These are phyloP conservation scores for Ceratosolen solmsi DNA, from an alignment of 1,140 invertebrate species.

Conservation along the genomic window DNA sequence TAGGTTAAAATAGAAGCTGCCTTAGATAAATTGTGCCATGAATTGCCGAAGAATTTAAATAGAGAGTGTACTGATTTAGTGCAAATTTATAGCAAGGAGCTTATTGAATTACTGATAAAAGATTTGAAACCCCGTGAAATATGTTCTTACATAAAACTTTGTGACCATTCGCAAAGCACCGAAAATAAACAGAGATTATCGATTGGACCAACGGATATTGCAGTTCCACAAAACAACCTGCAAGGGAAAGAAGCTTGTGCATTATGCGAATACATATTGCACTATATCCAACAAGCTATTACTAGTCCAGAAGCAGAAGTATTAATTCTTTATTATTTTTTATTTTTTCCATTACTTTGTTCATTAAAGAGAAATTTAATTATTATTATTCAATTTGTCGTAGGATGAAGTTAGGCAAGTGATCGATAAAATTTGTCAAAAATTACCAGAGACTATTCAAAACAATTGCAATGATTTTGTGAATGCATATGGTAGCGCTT, in stretches of 20 bases:
- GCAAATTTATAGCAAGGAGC: constrained; percentile 81
- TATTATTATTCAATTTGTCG: constrained; percentile 33
- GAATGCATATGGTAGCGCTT: constrained; percentile 82
- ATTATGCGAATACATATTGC: constrained; percentile 88
- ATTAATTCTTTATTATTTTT: constrained; percentile 51
- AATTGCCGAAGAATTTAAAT: constrained; percentile 78
- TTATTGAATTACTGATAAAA: constrained; percentile 84
- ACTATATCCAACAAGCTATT: constrained; percentile 83
- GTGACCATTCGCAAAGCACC: constrained; percentile 69
- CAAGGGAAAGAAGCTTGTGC: constrained; percentile 77
- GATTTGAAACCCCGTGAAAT: constrained; percentile 85
- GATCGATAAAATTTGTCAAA: constrained; percentile 80
- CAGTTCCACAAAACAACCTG: constrained; percentile 54
- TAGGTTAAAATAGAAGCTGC: constrained; percentile 76
- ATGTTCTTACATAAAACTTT: constrained; percentile 83
- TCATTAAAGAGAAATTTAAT: background rate
- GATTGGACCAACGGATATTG: constrained; percentile 50
- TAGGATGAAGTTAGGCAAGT: constrained; percentile 78
- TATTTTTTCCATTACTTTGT: constrained; percentile 38
- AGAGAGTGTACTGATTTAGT: constrained; percentile 85
- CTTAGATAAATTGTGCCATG: constrained; percentile 82
- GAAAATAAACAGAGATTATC: constrained; percentile 59
- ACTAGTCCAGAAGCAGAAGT: constrained; percentile 81
- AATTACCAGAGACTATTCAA: constrained; percentile 79
- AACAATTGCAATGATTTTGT: constrained; percentile 84